phyloP scores from a whole-genome alignment of 2,797 vertebrate genomes.

The Pangasius larnaudii region DNA sequence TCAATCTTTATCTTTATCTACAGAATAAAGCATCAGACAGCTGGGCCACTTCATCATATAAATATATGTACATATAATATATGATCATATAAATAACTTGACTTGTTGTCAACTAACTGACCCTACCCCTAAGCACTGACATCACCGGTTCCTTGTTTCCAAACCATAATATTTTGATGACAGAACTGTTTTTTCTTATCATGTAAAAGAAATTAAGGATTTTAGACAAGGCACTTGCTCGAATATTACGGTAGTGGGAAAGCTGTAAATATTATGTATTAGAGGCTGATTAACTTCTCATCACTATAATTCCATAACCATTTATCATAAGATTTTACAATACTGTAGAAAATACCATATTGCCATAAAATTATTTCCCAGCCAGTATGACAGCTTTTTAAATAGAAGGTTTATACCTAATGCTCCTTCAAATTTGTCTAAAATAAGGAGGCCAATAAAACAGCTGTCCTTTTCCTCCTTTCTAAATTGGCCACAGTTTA shows the following conservation, averaged over 20 bases:
- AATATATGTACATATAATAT: no score
- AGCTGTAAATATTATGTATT: not conserved
- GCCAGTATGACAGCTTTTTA: not conserved
- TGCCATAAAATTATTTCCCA: not conserved
- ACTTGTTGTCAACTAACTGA: not conserved
- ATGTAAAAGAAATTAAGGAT: not conserved
- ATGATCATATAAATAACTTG: not conserved
- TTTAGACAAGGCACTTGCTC: not conserved
- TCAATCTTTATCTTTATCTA: not conserved
- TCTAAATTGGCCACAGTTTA: not conserved
- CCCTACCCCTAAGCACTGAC: not conserved
- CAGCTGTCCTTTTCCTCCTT: not conserved
- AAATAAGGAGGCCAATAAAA: not conserved
- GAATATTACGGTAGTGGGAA: not conserved
- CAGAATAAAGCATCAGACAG: not conserved
- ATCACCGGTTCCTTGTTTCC: not conserved
- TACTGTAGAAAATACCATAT: not conserved
- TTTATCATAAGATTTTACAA: not conserved
- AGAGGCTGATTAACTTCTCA: not conserved
- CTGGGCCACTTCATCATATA: not conserved
- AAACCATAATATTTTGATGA: not conserved
- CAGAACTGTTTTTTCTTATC: not conserved
- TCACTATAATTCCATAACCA: not conserved
- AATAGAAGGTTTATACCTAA: not conserved
- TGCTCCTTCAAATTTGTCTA: not conserved